Evolutionary conservation across 1,140 invertebrate genomes (phyloP).

Genomic region (Grapholita molesta): DNA sequence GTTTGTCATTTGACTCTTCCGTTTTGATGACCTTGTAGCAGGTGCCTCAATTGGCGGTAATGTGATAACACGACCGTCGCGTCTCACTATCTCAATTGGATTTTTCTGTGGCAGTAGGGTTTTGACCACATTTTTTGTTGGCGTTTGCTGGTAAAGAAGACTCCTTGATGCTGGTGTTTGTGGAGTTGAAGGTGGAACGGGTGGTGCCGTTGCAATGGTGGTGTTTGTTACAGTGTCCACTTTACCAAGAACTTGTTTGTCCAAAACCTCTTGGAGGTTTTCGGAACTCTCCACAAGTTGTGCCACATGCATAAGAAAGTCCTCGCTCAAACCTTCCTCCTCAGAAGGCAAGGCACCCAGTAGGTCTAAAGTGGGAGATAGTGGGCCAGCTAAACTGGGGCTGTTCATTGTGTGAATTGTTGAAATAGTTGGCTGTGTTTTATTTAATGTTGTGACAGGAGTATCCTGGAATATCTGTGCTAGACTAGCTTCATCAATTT

Average conservation of each 20-base stretch:
- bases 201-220: constrained; percentile 42
- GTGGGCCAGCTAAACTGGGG: constrained; percentile 58
- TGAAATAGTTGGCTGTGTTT: constrained; percentile 70
- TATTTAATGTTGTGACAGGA: constrained; percentile 36
- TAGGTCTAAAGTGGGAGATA: constrained; percentile 72
- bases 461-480: constrained; percentile 71
- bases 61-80: constrained; percentile 85
- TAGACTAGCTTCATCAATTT: constrained; percentile 71
- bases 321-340: constrained; percentile 82
- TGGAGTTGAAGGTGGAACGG: constrained; percentile 36
- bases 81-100: constrained; percentile 83
- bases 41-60: constrained; percentile 88
- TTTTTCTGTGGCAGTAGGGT: constrained; percentile 64
- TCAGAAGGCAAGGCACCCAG: constrained; percentile 71
- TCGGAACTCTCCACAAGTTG: constrained; percentile 82
- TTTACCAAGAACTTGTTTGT: constrained; percentile 80
- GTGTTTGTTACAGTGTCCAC: constrained; percentile 54
- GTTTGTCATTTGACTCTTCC: constrained; percentile 40
- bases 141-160: constrained; percentile 42
- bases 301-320: constrained; percentile 83
- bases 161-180: constrained; percentile 27
- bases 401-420: constrained; percentile 70
- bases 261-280: constrained; percentile 82
- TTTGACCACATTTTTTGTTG: constrained; percentile 45
- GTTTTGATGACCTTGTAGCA: constrained; percentile 78